These are phyloP conservation scores for Tenthredo notha DNA, from an alignment of 2,888 invertebrate genomes.

Conservation along the genomic window DNA sequence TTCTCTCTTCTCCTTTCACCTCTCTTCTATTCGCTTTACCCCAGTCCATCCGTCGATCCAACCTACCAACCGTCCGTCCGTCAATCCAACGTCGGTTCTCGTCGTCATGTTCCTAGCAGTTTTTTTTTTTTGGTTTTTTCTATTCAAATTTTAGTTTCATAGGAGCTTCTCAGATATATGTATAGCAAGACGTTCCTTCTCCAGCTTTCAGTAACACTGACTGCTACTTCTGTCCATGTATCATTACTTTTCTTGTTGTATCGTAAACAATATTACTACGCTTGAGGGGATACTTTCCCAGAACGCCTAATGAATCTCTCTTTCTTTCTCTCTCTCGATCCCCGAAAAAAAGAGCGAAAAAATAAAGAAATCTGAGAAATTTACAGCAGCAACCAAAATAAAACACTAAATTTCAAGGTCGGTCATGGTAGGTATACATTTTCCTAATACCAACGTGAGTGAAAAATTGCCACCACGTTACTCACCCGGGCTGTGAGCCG, in stretches of 20 bases:
- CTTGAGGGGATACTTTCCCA: too few relatives aligned
- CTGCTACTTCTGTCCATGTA: too few relatives aligned
- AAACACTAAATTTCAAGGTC: constrained; percentile 56
- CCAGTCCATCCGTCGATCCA: constrained; percentile 50
- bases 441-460: constrained; percentile 8
- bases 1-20: constrained; percentile 37
- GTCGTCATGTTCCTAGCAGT: constrained; percentile 50
- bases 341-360: constrained; percentile 36
- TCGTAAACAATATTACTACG: too few relatives aligned
- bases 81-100: constrained; percentile 25
- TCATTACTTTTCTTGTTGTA: too few relatives aligned
- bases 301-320: too few relatives aligned
- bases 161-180: background rate
- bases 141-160: constrained; percentile 56
- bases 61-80: constrained; percentile 46
- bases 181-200: background rate
- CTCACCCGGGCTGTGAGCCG: constrained; percentile 1
- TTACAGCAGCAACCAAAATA: constrained; percentile 25
- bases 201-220: too few relatives aligned
- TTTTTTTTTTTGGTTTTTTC: constrained; percentile 62
- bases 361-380: background rate
- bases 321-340: too few relatives aligned
- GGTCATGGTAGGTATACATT: background rate
- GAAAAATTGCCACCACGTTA: constrained; percentile 30
- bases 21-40: constrained; percentile 39